A percentile compares a stretch with the other conserved stretches of the same genome.
Conservation (phyloP, 37 sponge, comb jelly and placozoan genomes). For the Cladorhizidae sp. region DNA sequence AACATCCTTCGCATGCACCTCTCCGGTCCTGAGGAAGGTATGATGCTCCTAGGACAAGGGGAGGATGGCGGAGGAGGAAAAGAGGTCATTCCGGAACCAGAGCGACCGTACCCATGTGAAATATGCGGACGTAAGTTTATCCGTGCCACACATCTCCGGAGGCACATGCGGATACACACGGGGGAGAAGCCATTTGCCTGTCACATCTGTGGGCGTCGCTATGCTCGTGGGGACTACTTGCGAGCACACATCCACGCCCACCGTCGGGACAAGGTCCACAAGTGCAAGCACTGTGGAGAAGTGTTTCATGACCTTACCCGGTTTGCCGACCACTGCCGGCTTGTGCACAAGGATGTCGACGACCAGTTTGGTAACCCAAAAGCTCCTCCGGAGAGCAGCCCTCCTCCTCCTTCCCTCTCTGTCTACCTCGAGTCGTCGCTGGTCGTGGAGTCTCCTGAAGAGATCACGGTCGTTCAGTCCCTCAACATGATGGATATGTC, state of each 20-base stretch:
- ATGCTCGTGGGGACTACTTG: conserved; percentile 74
- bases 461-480: conserved; percentile 8
- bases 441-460: conserved; percentile 7
- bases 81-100: conserved; percentile 16
- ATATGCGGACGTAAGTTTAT: conserved; percentile 69
- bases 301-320: conserved; percentile 71
- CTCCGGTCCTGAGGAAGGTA: neutral
- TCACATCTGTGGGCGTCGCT: conserved; percentile 75
- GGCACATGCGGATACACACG: conserved; percentile 81
- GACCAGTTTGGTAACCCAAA: conserved; percentile 55
- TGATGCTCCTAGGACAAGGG: neutral
- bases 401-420: conserved; percentile 23
- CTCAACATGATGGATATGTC: neutral
- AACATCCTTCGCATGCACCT: neutral
- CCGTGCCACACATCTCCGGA: conserved; percentile 61
- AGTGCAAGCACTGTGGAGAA: conserved; percentile 78
- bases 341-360: conserved; percentile 47
- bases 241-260: conserved; percentile 78
- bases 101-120: conserved; percentile 61
- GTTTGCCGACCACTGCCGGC: conserved; percentile 74
- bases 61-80: neutral
- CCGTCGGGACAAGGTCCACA: conserved; percentile 56
- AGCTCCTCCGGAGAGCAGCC: conserved; percentile 35
- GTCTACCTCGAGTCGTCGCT: conserved; percentile 6
- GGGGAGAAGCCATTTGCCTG: conserved; percentile 81